Percentiles rank a stretch among this genome's conserved stretches.
Evolutionary conservation across 2,888 invertebrate species (phyloP).

Genomic region (Heterodera filipjevi): DNA sequence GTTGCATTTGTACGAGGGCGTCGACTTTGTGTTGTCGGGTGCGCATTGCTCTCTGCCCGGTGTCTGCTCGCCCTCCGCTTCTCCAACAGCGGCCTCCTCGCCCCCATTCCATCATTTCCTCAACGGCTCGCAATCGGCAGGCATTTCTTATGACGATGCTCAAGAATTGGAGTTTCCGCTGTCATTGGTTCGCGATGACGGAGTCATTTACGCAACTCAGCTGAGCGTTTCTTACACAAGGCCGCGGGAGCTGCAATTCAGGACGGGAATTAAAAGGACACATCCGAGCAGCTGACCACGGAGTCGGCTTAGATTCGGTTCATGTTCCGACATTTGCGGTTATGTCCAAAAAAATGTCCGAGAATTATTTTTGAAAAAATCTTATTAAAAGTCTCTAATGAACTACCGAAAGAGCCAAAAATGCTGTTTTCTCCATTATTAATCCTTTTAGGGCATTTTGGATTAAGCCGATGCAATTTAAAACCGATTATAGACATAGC

Average conservation of each 20-base stretch:
- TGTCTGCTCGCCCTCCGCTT: background rate
- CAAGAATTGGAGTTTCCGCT: conserved; percentile 75
- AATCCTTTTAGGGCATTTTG: too few species aligned
- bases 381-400: too few species aligned
- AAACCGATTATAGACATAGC: too few species aligned
- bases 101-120: background rate
- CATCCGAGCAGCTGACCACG: background rate
- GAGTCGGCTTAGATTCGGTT: too few species aligned
- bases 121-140: background rate
- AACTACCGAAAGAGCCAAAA: too few species aligned
- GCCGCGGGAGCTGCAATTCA: background rate
- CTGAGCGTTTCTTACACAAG: conserved; percentile 86
- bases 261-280: background rate
- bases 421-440: too few species aligned
- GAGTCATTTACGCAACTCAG: conserved; percentile 95
- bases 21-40: conserved; percentile 17
- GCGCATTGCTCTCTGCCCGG: background rate
- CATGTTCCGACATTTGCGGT: too few species aligned
- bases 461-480: too few species aligned
- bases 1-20: conserved; percentile 3
- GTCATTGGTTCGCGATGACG: conserved; percentile 86
- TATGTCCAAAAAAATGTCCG: too few species aligned
- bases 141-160: background rate
- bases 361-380: too few species aligned
- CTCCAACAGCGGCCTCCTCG: background rate